Conservation (phyloP, 2,797 vertebrate genomes). For the Leptatherina wallacei region DNA sequence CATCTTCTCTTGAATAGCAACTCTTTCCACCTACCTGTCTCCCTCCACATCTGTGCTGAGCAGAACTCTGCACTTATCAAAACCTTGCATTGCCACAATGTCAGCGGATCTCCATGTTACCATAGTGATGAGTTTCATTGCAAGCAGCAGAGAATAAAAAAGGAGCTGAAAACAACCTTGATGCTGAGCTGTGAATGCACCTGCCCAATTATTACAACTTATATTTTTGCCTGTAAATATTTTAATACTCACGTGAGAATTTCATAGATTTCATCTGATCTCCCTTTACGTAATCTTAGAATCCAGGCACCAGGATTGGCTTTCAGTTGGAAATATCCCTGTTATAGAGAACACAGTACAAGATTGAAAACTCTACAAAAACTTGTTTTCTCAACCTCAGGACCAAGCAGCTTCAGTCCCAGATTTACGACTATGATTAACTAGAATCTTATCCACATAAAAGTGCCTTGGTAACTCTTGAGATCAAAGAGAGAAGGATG, state of each 20-base stretch:
- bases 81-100: conserved; percentile 73
- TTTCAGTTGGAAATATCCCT: conserved; percentile 99
- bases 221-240: conserved; percentile 1
- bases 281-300: conserved; percentile 90
- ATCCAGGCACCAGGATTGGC: conserved; percentile 96
- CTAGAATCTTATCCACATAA: not conserved
- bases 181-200: conserved; percentile 48
- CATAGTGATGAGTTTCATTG: conserved; percentile 75
- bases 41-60: conserved; percentile 52
- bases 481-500: conserved; percentile 22
- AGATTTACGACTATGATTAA: not conserved
- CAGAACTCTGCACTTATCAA: conserved; percentile 77
- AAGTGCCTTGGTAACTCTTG: not conserved
- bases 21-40: conserved; percentile 70
- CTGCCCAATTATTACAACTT: conserved; percentile 39
- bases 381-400: conserved; percentile 7
- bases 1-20: conserved; percentile 71
- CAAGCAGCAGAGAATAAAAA: conserved; percentile 47
- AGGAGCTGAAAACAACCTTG: conserved; percentile 63
- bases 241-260: conserved; percentile 88
- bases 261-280: conserved; percentile 94
- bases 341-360: conserved; percentile 43
- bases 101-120: conserved; percentile 75
- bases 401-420: not conserved
- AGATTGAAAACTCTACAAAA: conserved; percentile 18